A percentile compares a stretch with the other conserved stretches of the same genome.
phyloP scores from a whole-genome alignment of 2,113 vertebrate genomes.

The Dunckerocampus dactyliophorus region DNA sequence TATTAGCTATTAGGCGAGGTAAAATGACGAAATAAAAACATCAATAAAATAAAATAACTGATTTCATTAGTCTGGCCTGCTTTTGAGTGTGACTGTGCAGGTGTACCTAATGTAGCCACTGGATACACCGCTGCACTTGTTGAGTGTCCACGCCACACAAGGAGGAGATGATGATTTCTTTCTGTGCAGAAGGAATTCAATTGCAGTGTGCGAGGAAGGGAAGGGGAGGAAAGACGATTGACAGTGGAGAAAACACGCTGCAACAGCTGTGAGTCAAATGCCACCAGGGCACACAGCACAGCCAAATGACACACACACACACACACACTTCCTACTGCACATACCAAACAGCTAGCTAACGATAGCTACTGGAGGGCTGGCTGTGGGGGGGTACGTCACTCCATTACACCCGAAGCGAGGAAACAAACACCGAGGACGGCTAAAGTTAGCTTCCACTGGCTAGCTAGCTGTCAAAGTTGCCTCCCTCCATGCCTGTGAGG shows the following conservation, averaged over 20 bases:
- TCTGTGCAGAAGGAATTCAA: slow-evolving; percentile 41
- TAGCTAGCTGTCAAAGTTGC: slow-evolving; percentile 74
- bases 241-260: slow-evolving; percentile 64
- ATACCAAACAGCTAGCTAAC: slow-evolving; percentile 64
- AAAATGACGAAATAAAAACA: too few relatives aligned
- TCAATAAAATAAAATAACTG: too few relatives aligned
- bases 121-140: slow-evolving; percentile 59
- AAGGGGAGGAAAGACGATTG: slow-evolving; percentile 33
- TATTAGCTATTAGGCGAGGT: too few relatives aligned
- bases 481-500: slow-evolving; percentile 17
- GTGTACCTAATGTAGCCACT: background rate
- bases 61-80: too few relatives aligned
- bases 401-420: slow-evolving; percentile 1
- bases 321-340: slow-evolving; percentile 43
- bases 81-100: background rate
- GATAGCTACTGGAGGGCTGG: slow-evolving; percentile 36
- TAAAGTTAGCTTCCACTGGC: slow-evolving; percentile 62
- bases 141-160: slow-evolving; percentile 46
- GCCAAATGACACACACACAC: slow-evolving; percentile 40
- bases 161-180: slow-evolving; percentile 11
- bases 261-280: slow-evolving; percentile 70
- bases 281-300: slow-evolving; percentile 50
- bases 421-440: slow-evolving; percentile 37
- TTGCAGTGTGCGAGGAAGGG: slow-evolving; percentile 35
- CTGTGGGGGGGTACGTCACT: slow-evolving; percentile 2